Evolutionary conservation across 2,113 vertebrate genomes (phyloP).

Genomic region (Gnathonemus longibarbis): DNA sequence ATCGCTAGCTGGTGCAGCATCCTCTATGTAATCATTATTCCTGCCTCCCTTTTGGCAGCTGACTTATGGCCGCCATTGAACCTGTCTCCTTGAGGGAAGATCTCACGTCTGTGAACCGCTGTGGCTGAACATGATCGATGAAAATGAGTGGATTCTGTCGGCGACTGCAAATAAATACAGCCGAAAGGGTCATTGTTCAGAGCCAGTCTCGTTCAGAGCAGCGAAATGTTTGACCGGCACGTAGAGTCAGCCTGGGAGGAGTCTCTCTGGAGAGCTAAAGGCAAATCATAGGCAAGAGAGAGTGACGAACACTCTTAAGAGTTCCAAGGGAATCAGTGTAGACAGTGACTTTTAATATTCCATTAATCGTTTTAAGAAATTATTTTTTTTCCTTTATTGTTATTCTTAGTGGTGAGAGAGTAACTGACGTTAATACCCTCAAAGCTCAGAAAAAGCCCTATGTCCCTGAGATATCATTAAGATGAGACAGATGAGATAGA

Average conservation of each 20-base stretch:
- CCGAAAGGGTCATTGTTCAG: not conserved
- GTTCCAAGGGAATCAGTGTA: not conserved
- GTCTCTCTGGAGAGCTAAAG: not conserved
- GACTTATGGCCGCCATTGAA: constrained; percentile 5
- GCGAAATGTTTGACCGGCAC: not conserved
- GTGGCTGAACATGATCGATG: not conserved
- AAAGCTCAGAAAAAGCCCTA: not conserved
- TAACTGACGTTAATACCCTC: not conserved
- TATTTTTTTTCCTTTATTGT: not conserved
- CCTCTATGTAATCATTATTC: not conserved
- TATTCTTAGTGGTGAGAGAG: not conserved
- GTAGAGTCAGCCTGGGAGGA: not conserved
- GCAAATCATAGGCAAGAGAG: not conserved
- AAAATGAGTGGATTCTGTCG: not conserved
- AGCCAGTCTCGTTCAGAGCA: not conserved
- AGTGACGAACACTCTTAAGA: not conserved
- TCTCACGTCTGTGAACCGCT: not conserved
- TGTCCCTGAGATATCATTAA: not conserved
- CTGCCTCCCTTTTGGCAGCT: not conserved
- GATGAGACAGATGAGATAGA: not conserved
- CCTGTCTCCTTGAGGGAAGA: not conserved
- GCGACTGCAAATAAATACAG: not conserved
- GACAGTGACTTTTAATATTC: not conserved
- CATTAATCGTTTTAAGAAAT: not conserved
- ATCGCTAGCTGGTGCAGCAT: not conserved